These are phyloP conservation scores for Anolis sagrei DNA, from an alignment of 2,113 vertebrate species.

Conservation along the genomic window DNA sequence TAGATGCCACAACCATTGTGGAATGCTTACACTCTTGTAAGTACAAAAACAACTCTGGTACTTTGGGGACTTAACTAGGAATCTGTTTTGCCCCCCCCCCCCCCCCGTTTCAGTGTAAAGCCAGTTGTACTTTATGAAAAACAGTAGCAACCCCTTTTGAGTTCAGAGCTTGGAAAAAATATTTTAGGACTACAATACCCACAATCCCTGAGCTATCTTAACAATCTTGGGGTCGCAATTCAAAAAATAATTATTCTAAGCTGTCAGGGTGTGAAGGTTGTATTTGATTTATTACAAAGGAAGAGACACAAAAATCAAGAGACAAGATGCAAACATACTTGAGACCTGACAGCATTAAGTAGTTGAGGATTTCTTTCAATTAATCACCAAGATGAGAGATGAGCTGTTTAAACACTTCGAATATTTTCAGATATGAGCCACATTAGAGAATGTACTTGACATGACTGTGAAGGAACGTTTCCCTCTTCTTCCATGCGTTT, in stretches of 20 bases:
- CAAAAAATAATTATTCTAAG: neutral
- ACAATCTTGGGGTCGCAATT: neutral
- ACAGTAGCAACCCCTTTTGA: neutral
- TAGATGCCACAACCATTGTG: slow-evolving; percentile 93
- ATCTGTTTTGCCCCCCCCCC: no score
- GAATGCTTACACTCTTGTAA: slow-evolving; percentile 97
- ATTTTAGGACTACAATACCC: neutral
- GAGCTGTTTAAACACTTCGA: neutral
- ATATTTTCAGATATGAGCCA: neutral
- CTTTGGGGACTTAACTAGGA: neutral
- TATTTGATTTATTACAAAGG: neutral
- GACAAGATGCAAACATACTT: neutral
- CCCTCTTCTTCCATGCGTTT: no score
- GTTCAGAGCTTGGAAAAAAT: neutral
- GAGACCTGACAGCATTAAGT: neutral
- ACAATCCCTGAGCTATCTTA: neutral
- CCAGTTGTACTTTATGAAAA: neutral
- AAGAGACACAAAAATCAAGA: neutral
- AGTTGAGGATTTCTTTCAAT: neutral
- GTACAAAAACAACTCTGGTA: slow-evolving; percentile 56
- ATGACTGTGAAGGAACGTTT: no score
- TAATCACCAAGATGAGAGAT: neutral
- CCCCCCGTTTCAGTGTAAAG: neutral
- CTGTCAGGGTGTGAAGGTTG: neutral
- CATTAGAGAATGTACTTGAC: neutral